Evolutionary conservation across 1,140 invertebrate species (phyloP).

Genomic region (Trinorchestia longiramus): DNA sequence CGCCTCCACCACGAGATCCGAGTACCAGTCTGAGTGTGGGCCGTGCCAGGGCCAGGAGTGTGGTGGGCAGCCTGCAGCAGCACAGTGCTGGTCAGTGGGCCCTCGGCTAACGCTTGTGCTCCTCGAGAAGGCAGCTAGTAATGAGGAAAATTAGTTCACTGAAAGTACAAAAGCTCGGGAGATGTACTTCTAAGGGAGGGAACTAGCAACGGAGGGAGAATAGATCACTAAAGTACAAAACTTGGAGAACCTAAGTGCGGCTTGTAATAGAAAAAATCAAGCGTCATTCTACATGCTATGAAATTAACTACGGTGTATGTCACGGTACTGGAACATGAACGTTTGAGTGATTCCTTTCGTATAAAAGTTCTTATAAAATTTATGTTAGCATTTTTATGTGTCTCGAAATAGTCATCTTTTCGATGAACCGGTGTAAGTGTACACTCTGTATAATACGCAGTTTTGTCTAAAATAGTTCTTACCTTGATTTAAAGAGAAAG

Average conservation of each 20-base stretch:
- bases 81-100: constrained; percentile 28
- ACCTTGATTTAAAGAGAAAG: background rate
- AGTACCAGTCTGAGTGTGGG: constrained; percentile 94
- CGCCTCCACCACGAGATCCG: constrained; percentile 90
- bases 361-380: background rate
- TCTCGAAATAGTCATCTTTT: background rate
- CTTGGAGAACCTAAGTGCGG: background rate
- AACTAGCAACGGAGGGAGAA: background rate
- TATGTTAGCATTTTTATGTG: background rate
- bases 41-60: constrained; percentile 86
- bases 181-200: too few relatives aligned
- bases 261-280: background rate
- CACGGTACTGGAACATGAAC: background rate
- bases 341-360: background rate
- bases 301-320: background rate
- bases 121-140: too few relatives aligned
- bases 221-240: background rate
- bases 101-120: background rate
- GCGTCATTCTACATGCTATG: background rate
- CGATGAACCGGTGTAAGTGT: background rate
- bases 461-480: background rate
- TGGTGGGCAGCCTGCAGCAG: constrained; percentile 76
- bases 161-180: too few relatives aligned
- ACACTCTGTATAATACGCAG: background rate
- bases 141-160: too few relatives aligned